Base-by-base conservation (phyloP, 2,888 invertebrate species). In the Ormyrus nitidulus region DNA sequence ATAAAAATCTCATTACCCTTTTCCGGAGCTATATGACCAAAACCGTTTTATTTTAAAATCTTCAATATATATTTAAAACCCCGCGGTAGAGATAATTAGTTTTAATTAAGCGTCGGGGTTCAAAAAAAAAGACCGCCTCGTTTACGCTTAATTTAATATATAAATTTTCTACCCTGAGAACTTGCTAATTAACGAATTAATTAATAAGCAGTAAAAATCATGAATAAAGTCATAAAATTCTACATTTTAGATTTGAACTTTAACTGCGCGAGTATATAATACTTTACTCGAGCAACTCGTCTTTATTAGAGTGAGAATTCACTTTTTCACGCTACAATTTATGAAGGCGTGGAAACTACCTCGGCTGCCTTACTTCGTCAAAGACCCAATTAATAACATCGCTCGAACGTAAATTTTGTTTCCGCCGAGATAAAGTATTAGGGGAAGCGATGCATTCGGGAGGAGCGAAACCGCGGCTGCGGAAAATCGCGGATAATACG, bases 301-400 rank as follows among this genome's bases (percentile, higher is more conserved):
- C 59, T 34, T 59, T 59, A 49, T 49, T 65, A 34, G 10, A 44
- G 68, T 68, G 54, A 68, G 68, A 68, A 68, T 54, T 54, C 53
- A 6, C 51, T 54, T 65, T 65, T 65, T 54, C 53, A 11, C 59
- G 11, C 19, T 53, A n/a, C 10, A 51, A 61, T n/a, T 44, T 69
- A 46, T 46, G 46, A 53, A 11, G 9, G 19, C 48, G 53, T 19
- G 51, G 44, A 68, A 54, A 68, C 54, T 68, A 68, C 44, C 5
- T 11, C 34, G n/a, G 11, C 68, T 54, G 53, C 54, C 68, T 68
- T 48, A 9, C 44, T 54, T 68, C 34, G 53, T 66, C 51, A 10
- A 5, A 49, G 34, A 10, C 53, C 34, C 34, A 4, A 34, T 34
- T 34, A 34, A 34, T 34, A 19, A 19, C 1, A 34, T 34, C 34